Base-by-base conservation (phyloP, 1,140 invertebrate species). In the Drosophila yakuba region DNA sequence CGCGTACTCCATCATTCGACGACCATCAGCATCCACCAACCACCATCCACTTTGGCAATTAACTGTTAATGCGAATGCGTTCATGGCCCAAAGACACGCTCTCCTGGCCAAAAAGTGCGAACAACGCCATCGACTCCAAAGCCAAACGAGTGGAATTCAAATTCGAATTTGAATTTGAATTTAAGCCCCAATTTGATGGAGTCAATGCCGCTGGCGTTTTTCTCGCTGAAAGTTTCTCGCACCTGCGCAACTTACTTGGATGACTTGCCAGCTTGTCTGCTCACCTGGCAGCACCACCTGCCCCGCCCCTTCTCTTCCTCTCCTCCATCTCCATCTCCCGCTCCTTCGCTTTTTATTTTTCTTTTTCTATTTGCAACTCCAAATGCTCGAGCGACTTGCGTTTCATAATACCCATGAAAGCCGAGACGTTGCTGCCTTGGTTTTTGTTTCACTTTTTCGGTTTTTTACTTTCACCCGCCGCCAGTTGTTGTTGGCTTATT, bases 321-420 rank as follows among this genome's bases (percentile, higher is more conserved):
- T 48, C 20, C 35, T n/a, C 67, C 59, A 41, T 25, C 35, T n/a
- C 67, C 59, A 41, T 38, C 58, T 14, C 15, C 60, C 47, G 11
- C 52, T 20, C 35, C 38, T 20, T 32, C 2, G 8, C 8, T 28
- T 28, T 28, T 6, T 23, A 11, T 4, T 20, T 11, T 43, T 14
- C 39, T 2, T 45, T 50, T 54, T 39, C 44, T 48, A 66, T 68
- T 43, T 20, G 32, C 55, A 67, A 67, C 67, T 71, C 52, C 74
- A 55, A 75, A 35, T 63, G 68, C 38, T 67, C 66, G 56, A 74
- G 36, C 75, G 57, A 78, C 59, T 77, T 63, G 48, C 64, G 75
- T 78, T 78, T 78, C 75, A 78, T 78, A 78, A 78, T 78, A 78
- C 66, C 74, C 74, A 78, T 69, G 74, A 77, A 78, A 78, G 74